These are phyloP conservation scores for Cosmia trapezina DNA, from an alignment of 2,888 invertebrate species.

Conservation along the genomic window DNA sequence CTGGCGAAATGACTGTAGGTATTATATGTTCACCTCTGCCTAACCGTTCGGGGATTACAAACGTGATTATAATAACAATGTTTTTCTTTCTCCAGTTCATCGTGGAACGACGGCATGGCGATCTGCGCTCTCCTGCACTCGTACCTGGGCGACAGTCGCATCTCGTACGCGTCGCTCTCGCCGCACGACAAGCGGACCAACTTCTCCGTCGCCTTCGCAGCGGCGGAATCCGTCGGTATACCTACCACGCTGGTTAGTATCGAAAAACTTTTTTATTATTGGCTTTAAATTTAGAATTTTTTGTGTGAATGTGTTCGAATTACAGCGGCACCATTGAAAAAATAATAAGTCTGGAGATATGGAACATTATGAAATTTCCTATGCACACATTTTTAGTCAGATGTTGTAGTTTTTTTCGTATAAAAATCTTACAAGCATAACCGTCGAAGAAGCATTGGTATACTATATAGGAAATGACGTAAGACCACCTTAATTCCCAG, in stretches of 20 bases:
- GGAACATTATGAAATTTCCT: no score
- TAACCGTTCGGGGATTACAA: neutral
- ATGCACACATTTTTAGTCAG: no score
- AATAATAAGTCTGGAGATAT: no score
- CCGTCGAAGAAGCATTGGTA: no score
- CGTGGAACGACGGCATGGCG: conserved; percentile 98
- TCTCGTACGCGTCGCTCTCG: conserved; percentile 95
- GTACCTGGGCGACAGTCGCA: conserved; percentile 94
- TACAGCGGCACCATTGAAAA: no score
- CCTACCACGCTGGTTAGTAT: conserved; percentile 95
- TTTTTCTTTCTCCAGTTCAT: conserved; percentile 88
- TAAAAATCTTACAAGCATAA: no score
- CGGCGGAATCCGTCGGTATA: conserved; percentile 97
- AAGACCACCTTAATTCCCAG: no score
- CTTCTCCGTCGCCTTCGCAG: conserved; percentile 97
- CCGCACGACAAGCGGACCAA: conserved; percentile 96
- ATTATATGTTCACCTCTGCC: neutral
- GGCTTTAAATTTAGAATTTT: no score
- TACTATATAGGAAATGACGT: no score
- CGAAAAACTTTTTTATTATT: no score
- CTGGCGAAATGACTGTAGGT: neutral
- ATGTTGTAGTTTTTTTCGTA: no score
- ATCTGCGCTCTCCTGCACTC: conserved; percentile 98
- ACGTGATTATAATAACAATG: neutral
- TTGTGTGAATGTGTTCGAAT: no score